Evolutionary conservation across 1,140 invertebrate genomes (phyloP), one percentile per base, ranked within the genome.

Genomic region (Habropoda laboriosa): DNA sequence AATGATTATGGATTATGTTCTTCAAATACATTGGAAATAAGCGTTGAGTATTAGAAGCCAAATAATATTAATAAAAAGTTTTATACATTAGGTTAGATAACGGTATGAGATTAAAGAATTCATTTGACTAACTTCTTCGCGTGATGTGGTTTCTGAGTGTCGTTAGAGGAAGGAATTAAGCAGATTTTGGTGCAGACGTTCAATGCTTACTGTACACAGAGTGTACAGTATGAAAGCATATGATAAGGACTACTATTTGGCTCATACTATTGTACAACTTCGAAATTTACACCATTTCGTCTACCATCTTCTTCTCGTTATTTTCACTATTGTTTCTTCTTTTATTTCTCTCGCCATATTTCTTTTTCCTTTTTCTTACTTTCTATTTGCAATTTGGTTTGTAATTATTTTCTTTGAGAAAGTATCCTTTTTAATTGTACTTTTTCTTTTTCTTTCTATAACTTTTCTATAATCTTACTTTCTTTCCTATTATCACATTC

Each of bases 101-200:
- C n/a, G n/a, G n/a, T 49, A 49, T 21, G 47, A 49, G n/a, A 53
- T 63, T 74, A 38, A 80, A 79, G 72, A 35, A n/a, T 82, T 67
- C 88, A 84, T 88, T 89, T 81, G 80, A 86, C 84, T 88, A 88
- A 88, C 82, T 76, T 64, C 55, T 85, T 72, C 80, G 73, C 80
- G 81, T 68, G 81, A 51, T 32, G 72, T 51, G 81, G 58, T 84
- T 63, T 74, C 72, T 55, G 81, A 81, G 73, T 47, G 74, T 76
- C 83, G 86, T 82, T 61, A 58, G 72, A 70, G 82, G 73, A 86
- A 87, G 79, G 80, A 89, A 89, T 89, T 87, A 85, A 86, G 80
- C 77, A 64, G 58, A 49, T 70, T 58, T 57, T 49, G 64, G 63
- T 68, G 58, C 58, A 85, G 67, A 82, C 72, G 71, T 55, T 24